These are phyloP conservation scores for Balanococcus diminutus DNA, from an alignment of 2,888 invertebrate genomes.

Conservation along the genomic window DNA sequence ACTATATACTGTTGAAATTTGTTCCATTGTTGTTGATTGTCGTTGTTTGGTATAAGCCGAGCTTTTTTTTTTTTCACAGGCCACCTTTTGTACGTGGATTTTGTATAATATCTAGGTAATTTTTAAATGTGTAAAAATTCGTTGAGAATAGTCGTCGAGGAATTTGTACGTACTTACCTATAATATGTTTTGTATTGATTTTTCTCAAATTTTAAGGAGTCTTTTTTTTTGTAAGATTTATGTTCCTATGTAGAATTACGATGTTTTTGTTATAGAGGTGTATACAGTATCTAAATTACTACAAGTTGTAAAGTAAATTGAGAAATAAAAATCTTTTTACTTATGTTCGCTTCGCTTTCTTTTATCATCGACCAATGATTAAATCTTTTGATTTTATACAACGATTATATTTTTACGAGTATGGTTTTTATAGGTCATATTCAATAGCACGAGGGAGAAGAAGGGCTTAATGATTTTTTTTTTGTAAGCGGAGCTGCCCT, in stretches of 20 bases:
- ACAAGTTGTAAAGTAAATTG: background rate
- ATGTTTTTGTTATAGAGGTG: background rate
- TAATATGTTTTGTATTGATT: slow-evolving; percentile 9
- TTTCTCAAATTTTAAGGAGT: background rate
- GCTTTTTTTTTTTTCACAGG: background rate
- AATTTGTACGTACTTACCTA: slow-evolving; percentile 12
- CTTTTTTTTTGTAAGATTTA: background rate
- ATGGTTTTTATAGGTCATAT: background rate
- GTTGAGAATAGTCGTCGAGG: background rate
- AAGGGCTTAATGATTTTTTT: background rate
- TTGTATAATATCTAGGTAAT: background rate
- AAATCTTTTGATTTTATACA: background rate
- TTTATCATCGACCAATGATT: background rate
- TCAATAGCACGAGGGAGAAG: background rate
- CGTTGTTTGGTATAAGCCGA: background rate
- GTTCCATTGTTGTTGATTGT: background rate
- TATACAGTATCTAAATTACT: slow-evolving; percentile 11
- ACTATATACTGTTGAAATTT: background rate
- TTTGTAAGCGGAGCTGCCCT: background rate
- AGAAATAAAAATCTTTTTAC: slow-evolving; percentile 31
- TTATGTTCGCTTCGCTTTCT: background rate
- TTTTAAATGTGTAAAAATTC: background rate
- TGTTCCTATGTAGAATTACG: background rate
- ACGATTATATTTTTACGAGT: background rate
- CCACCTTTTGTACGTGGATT: background rate